These are phyloP conservation scores for Clavelina lepadiformis DNA, from an alignment of 23 tunicate species.

Conservation along the genomic window DNA sequence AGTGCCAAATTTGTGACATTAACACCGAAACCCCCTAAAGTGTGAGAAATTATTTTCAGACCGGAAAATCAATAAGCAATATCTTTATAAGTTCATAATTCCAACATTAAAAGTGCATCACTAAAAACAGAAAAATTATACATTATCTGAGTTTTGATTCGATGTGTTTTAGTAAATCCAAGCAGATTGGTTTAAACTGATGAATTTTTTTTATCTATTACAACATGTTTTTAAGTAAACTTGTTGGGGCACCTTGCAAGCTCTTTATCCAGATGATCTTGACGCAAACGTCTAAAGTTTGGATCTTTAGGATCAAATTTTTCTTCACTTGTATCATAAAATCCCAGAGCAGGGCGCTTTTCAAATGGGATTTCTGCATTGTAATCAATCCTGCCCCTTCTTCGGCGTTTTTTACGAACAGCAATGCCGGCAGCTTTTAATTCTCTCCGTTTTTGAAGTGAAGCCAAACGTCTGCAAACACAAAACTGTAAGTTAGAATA, in stretches of 20 bases:
- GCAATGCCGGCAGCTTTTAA: slow-evolving; percentile 95
- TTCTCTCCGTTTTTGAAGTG: slow-evolving; percentile 93
- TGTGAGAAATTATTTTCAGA: no score
- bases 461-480: slow-evolving; percentile 62
- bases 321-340: slow-evolving; percentile 79
- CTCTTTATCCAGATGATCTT: slow-evolving; percentile 89
- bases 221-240: no score
- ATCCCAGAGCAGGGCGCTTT: slow-evolving; percentile 79
- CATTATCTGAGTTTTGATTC: no score
- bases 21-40: no score
- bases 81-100: no score
- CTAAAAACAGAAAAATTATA: no score
- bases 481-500: not conserved
- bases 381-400: slow-evolving; percentile 85
- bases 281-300: slow-evolving; percentile 67
- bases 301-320: slow-evolving; percentile 69
- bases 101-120: no score
- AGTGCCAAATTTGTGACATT: no score
- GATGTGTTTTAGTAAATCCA: no score
- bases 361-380: slow-evolving; percentile 98
- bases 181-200: no score
- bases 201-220: no score
- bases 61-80: no score
- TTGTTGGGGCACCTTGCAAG: slow-evolving; percentile 45
- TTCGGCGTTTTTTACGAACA: slow-evolving; percentile 45